These are phyloP conservation scores for Hermetia illucens DNA, from an alignment of 1,140 invertebrate species.

Conservation along the genomic window DNA sequence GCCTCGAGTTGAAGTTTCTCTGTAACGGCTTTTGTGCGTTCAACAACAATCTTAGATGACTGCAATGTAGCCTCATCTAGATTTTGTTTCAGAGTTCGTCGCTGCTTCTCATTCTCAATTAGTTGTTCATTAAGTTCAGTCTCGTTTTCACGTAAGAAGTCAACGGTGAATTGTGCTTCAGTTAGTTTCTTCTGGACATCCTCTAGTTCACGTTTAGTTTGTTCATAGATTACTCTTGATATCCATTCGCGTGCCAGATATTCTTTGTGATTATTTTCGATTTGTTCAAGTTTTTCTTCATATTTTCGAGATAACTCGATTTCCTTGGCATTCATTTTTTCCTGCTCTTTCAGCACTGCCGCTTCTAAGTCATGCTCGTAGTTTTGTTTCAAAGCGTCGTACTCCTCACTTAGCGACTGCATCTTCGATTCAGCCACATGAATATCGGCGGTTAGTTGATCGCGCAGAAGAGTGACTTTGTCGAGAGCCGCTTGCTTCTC, in stretches of 20 bases:
- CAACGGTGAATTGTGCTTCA: conserved; percentile 12
- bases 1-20: conserved; percentile 35
- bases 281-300: conserved; percentile 8
- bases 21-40: conserved; percentile 46
- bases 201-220: conserved; percentile 13
- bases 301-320: conserved; percentile 9
- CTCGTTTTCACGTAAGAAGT: conserved; percentile 25
- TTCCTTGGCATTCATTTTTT: conserved; percentile 13
- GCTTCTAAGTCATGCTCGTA: conserved; percentile 14
- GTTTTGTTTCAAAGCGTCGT: conserved; percentile 17
- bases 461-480: conserved; percentile 17
- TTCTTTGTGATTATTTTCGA: conserved; percentile 13
- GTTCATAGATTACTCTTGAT: conserved; percentile 12
- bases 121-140: conserved; percentile 22
- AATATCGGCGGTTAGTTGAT: conserved; percentile 22
- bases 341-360: conserved; percentile 12
- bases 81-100: conserved; percentile 20
- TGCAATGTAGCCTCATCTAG: conserved; percentile 27
- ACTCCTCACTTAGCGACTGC: conserved; percentile 17
- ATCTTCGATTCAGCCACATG: conserved; percentile 28
- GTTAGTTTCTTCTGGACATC: conserved; percentile 13
- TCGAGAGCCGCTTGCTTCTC: conserved; percentile 6
- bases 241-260: conserved; percentile 17
- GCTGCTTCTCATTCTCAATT: conserved; percentile 19
- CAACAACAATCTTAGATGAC: conserved; percentile 42